Base-by-base conservation (phyloP, 2,888 invertebrate genomes). In the Pedicia rivosa region DNA sequence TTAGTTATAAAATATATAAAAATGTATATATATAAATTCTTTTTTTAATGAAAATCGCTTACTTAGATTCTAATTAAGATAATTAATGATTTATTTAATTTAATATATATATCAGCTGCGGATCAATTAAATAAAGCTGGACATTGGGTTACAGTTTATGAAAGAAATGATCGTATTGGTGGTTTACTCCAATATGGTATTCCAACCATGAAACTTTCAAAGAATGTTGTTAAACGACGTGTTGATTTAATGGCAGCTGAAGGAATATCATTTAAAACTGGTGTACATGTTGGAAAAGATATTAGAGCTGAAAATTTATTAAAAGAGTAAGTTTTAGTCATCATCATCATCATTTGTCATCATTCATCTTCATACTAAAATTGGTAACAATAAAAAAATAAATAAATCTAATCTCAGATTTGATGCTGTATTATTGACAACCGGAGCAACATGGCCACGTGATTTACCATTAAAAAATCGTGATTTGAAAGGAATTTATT, bases 171-270 rank as follows among this genome's bases (percentile, higher is more conserved):
- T 62, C 74, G 91, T 8, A 67, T 90, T 4, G 97, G 97, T 39
- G 98, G 98, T 0, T 68, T 98, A 15, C 66, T 98, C 33, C 88
- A 92, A 54, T 98, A 98, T 61, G 98, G 98, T 40, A 98, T 98
- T 56, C 98, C 98, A 12, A 91, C 90, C 6, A 98, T 98, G 97
- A 98, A 98, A 64, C 68, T 98, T 8, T 81, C 87, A 53, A 98
- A 97, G 62, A 73, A 80, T 42, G 88, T 92, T 37, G 92, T 98
- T 1, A 82, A 86, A 51, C 66, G 97, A 5, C 70, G 98, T 40
- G 74, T 97, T 2, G 73, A 79, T 43, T 67, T 98, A 33, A 67
- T 98, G 65, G 70, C 76, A 9, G 81, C 76, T 1, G 97, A 98
- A 61, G 97, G 97, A 15, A 75, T 94, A 42, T 50, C 56, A 31